Evolutionary conservation across 2,888 invertebrate genomes (phyloP).

Genomic region (Penaeus monodon): DNA sequence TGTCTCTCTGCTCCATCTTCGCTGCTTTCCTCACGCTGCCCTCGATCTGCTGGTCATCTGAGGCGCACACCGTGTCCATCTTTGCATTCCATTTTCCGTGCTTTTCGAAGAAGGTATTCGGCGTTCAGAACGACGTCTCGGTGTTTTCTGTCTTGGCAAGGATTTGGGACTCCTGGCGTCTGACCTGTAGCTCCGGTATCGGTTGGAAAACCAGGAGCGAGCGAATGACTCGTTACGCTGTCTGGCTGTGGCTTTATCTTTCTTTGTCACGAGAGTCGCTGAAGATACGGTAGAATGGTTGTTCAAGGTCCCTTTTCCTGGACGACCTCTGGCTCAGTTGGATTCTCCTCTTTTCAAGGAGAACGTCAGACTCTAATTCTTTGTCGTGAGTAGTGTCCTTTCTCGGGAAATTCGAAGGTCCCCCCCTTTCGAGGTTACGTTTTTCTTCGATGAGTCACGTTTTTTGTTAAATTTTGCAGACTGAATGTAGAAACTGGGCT

Average conservation of each 20-base stretch:
- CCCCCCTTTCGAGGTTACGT: neutral
- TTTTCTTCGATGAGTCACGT: constrained; percentile 14
- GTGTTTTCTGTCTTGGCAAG: constrained; percentile 33
- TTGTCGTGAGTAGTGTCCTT: no score
- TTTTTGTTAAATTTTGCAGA: neutral
- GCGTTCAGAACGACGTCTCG: constrained; percentile 8
- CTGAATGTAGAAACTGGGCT: constrained; percentile 34
- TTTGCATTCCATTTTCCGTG: constrained; percentile 24
- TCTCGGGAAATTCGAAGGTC: neutral
- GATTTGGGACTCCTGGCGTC: neutral
- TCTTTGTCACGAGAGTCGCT: no score
- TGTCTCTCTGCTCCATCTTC: constrained; percentile 16
- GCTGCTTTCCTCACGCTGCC: neutral
- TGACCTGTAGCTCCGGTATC: no score
- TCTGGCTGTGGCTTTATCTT: no score
- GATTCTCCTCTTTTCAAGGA: no score
- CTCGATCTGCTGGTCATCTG: neutral
- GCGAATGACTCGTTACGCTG: no score
- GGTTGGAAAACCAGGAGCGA: no score
- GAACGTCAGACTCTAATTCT: neutral
- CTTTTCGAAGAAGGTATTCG: neutral
- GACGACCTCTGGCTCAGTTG: no score
- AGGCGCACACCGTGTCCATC: constrained; percentile 4
- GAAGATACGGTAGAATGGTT: no score
- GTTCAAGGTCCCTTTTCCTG: no score